Conservation (phyloP, 1,140 invertebrate genomes). For the Macrotrachela quadricornifera region DNA sequence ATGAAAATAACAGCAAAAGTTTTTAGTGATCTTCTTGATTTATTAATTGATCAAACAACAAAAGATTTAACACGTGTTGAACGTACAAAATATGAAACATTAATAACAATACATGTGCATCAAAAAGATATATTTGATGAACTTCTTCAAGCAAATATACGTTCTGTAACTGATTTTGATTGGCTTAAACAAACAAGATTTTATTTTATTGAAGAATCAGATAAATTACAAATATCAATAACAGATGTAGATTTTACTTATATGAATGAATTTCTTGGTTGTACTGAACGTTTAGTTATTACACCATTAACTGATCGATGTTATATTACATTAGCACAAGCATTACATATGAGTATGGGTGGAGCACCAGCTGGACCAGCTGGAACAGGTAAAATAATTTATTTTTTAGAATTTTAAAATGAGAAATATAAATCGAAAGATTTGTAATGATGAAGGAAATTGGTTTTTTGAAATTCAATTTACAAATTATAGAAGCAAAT, state of each 20-base stretch:
- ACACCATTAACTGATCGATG: constrained; percentile 85
- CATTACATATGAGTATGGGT: constrained; percentile 82
- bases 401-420: no score
- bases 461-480: no score
- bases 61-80: constrained; percentile 70
- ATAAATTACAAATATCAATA: constrained; percentile 70
- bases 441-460: no score
- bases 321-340: constrained; percentile 86
- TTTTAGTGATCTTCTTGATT: constrained; percentile 74
- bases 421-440: no score
- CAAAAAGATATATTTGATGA: constrained; percentile 88
- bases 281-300: constrained; percentile 77
- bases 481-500: no score
- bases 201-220: constrained; percentile 80
- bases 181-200: constrained; percentile 88
- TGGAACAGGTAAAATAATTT: constrained; percentile 38
- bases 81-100: constrained; percentile 76
- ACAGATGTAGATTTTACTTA: constrained; percentile 84
- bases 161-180: constrained; percentile 70
- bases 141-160: constrained; percentile 22
- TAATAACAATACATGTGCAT: constrained; percentile 90
- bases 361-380: no score
- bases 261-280: constrained; percentile 88
- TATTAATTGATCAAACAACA: constrained; percentile 81
- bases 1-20: constrained; percentile 82